Conservation (phyloP, 1,140 invertebrate species). For the Sogatella furcifera region DNA sequence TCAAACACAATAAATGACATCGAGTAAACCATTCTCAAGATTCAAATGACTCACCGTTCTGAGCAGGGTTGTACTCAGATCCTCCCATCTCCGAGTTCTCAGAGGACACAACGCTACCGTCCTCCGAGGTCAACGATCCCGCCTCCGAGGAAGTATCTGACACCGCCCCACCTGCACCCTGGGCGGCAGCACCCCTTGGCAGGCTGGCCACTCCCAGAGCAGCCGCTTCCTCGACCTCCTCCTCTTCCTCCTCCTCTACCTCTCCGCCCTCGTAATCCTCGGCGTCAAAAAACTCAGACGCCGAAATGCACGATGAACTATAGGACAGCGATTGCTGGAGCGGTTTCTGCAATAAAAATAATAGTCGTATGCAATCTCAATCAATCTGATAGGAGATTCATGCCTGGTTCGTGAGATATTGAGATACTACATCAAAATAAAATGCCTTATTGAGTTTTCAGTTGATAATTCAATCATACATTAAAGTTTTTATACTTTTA, state of each 20-base stretch:
- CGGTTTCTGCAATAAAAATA: slow-evolving; percentile 28
- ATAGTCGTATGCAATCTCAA: too few species aligned
- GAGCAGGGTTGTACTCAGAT: slow-evolving; percentile 24
- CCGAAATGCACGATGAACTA: slow-evolving; percentile 63
- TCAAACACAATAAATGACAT: too few species aligned
- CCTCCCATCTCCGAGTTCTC: slow-evolving; percentile 24
- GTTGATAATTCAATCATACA: too few species aligned
- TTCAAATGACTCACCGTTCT: slow-evolving; percentile 19
- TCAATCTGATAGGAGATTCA: too few species aligned
- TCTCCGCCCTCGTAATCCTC: slow-evolving; percentile 40
- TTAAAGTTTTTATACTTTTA: too few species aligned
- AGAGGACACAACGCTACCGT: slow-evolving; percentile 33
- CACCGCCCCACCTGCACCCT: slow-evolving; percentile 25
- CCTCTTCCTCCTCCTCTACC: slow-evolving; percentile 8
- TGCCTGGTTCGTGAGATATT: too few species aligned
- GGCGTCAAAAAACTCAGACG: slow-evolving; percentile 80
- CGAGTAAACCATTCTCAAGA: too few species aligned
- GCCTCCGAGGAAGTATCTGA: slow-evolving; percentile 55
- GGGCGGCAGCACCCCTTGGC: slow-evolving; percentile 20
- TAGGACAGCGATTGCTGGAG: slow-evolving; percentile 55
- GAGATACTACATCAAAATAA: too few species aligned
- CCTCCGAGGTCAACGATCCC: slow-evolving; percentile 48
- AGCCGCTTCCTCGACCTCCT: slow-evolving; percentile 6
- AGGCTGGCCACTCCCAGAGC: slow-evolving; percentile 11
- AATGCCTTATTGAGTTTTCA: too few species aligned